Evolutionary conservation across 1,140 invertebrate species (phyloP), one percentile per base, ranked within the genome.

Genomic region (Forficula auricularia): DNA sequence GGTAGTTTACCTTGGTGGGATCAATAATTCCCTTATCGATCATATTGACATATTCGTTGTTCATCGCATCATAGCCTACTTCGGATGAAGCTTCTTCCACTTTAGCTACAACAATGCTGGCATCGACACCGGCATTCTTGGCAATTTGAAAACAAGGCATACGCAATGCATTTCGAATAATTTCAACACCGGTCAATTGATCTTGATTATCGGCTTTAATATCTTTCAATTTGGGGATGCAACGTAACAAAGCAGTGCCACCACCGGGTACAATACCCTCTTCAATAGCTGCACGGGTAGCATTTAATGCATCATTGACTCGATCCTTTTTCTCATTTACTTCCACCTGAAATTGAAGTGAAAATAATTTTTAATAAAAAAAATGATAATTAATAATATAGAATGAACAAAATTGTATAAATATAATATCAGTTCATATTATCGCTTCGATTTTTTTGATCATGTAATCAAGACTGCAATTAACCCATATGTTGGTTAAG

Each of bases 281-380:
- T 56, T 80, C 77, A 40, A 82, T 71, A 22, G 78, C 78, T 27
- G 79, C 79, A 40, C 73, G 60, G 3, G 78, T 82, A 12, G 78
- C 78, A 61, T 73, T 72, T 7, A 82, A 57, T 2, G 78, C 79
- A 63, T 82, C 78, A 48, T 71, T 80, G 4, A 82, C 76, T 43
- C 78, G 63, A 50, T 79, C 79, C 57, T 81, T 82, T 61, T 80
- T 82, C 55, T 81, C 77, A 49, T 73, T 75, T 0, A 81, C 73
- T 61, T 81, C 79, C 16, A 52, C n/a, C n/a, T n/a, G n/a, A n/a
- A n/a, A n/a, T n/a, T n/a, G n/a, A n/a, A n/a, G n/a, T n/a, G n/a
- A n/a, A n/a, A n/a, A n/a, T n/a, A n/a, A n/a, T n/a, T n/a, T n/a
- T n/a, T n/a, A n/a, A n/a, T n/a, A n/a, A n/a, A n/a, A n/a, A n/a